phyloP scores from a whole-genome alignment of 2,113 vertebrate genomes.

The Grallaria varia region DNA sequence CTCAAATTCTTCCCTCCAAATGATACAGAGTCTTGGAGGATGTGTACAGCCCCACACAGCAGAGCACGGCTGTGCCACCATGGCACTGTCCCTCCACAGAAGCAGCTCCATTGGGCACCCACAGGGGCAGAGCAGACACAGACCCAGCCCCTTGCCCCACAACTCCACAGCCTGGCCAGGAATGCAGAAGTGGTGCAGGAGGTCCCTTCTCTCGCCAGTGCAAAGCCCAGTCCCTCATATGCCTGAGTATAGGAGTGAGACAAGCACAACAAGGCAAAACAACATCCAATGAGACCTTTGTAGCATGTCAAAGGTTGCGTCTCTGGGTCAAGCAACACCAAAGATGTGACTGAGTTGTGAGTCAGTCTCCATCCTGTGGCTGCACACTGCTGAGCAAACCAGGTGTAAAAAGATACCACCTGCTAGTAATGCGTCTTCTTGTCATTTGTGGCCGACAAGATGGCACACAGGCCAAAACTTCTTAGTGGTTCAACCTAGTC shows the following conservation, averaged over 20 bases:
- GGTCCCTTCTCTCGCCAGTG: neutral
- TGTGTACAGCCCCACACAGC: neutral
- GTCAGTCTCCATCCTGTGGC: rapidly evolving
- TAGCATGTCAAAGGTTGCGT: rapidly evolving
- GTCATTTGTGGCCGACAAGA: neutral
- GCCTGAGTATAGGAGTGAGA: neutral
- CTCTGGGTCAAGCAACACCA: neutral
- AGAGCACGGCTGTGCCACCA: neutral
- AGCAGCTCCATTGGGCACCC: neutral
- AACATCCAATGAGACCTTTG: rapidly evolving
- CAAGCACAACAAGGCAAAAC: neutral
- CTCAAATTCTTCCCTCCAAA: neutral
- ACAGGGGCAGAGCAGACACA: neutral
- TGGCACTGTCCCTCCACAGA: neutral
- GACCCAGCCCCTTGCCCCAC: neutral
- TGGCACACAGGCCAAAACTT: neutral
- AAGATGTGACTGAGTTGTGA: rapidly evolving
- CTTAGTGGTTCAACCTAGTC: neutral
- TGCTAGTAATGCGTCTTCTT: neutral
- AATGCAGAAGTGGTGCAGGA: neutral
- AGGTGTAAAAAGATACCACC: neutral
- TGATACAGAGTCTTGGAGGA: neutral
- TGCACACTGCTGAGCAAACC: neutral
- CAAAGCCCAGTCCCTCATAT: neutral
- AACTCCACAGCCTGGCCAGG: neutral